Conservation (phyloP, 2,113 vertebrate species). For the Pachycephala philippinensis region DNA sequence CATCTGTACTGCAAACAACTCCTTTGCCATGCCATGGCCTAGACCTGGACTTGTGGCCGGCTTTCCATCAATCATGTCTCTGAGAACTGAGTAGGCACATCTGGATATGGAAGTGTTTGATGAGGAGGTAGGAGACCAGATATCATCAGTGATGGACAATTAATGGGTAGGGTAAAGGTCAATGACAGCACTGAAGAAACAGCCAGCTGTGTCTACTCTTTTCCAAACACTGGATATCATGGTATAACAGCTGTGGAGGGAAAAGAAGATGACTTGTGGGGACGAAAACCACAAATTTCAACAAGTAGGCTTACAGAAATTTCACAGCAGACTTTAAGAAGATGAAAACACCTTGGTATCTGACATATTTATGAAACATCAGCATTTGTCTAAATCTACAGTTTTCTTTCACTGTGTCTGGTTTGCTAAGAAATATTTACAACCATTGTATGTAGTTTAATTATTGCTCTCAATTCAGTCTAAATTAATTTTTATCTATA, state of each 20-base stretch:
- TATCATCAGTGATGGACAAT: not conserved
- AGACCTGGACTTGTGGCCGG: not conserved
- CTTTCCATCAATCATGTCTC: not conserved
- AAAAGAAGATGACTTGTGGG: not conserved
- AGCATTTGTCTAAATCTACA: not conserved
- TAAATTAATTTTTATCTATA: not conserved
- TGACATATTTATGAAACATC: not conserved
- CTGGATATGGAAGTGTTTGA: not conserved
- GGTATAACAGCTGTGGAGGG: not conserved
- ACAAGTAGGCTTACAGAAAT: not conserved
- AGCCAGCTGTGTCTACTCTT: not conserved
- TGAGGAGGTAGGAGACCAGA: not conserved
- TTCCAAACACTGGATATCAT: not conserved
- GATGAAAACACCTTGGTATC: not conserved
- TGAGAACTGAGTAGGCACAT: not conserved
- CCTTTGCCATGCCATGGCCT: not conserved
- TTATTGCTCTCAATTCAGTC: not conserved
- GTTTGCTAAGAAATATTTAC: not conserved
- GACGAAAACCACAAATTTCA: not conserved
- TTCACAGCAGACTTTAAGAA: not conserved
- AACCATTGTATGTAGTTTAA: not conserved
- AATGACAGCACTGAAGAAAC: not conserved
- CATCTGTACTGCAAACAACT: not conserved
- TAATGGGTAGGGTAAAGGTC: conserved; percentile 2
- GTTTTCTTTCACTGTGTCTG: not conserved